A percentile compares a stretch with the other conserved stretches of the same genome.
Evolutionary conservation across 2,888 invertebrate genomes (phyloP).

Genomic region (Brenthis hecate): DNA sequence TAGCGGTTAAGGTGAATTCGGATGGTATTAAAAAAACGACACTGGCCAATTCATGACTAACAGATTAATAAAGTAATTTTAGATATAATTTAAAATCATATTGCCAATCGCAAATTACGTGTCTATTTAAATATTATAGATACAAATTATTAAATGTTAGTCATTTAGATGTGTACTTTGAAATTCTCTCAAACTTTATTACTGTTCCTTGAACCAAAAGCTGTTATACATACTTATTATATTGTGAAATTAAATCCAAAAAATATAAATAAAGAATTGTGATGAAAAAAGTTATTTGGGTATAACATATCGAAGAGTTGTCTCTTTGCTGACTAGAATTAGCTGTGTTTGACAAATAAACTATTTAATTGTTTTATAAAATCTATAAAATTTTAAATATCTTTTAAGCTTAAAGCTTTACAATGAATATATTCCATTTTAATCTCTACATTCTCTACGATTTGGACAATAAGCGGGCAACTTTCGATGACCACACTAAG

Average conservation of each 20-base stretch:
- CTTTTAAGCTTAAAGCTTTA: constrained; percentile 43
- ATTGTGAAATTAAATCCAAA: background rate
- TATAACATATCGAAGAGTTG: constrained; percentile 37
- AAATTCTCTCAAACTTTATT: constrained; percentile 11
- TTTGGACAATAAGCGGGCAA: constrained; percentile 66
- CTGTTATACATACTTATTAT: background rate
- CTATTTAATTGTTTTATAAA: constrained; percentile 39
- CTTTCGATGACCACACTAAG: constrained; percentile 56
- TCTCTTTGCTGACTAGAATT: constrained; percentile 62
- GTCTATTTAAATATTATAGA: constrained; percentile 42
- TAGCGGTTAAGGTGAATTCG: constrained; percentile 49
- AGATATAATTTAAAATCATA: constrained; percentile 54
- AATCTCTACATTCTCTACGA: constrained; percentile 24
- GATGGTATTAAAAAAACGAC: constrained; percentile 62
- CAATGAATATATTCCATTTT: constrained; percentile 19
- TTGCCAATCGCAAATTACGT: constrained; percentile 75
- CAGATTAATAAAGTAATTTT: constrained; percentile 48
- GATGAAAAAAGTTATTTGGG: constrained; percentile 21
- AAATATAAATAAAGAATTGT: constrained; percentile 24
- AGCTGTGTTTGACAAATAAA: constrained; percentile 82
- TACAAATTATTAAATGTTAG: constrained; percentile 33
- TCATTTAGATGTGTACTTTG: constrained; percentile 9
- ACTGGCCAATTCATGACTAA: constrained; percentile 62
- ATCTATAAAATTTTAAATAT: constrained; percentile 15
- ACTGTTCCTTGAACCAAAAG: background rate